These are phyloP conservation scores for Theonella swinhoei DNA, from an alignment of 37 sponge, comb jelly and placozoan species.

Conservation along the genomic window DNA sequence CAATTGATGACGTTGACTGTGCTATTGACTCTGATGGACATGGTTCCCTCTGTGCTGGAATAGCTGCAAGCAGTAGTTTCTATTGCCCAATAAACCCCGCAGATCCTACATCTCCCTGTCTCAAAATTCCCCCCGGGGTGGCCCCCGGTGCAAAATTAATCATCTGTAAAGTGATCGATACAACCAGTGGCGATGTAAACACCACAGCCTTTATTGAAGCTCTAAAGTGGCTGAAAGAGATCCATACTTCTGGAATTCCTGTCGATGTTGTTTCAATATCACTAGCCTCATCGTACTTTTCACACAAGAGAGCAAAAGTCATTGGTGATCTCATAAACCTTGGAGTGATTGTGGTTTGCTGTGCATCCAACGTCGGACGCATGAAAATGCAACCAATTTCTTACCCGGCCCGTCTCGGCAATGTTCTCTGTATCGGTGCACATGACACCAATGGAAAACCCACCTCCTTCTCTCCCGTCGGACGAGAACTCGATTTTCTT, in stretches of 20 bases:
- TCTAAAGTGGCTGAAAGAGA: slow-evolving; percentile 39
- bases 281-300: slow-evolving; percentile 33
- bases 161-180: slow-evolving; percentile 54
- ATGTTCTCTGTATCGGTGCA: slow-evolving; percentile 67
- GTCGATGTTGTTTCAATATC: slow-evolving; percentile 62
- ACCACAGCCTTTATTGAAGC: slow-evolving; percentile 36
- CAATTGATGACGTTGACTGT: slow-evolving; percentile 43
- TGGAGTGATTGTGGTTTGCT: slow-evolving; percentile 47
- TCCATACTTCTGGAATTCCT: not conserved
- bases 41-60: slow-evolving; percentile 60
- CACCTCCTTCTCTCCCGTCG: slow-evolving; percentile 58
- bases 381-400: slow-evolving; percentile 41
- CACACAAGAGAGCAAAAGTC: slow-evolving; percentile 17
- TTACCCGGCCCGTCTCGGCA: slow-evolving; percentile 58
- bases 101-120: not conserved
- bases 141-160: slow-evolving; percentile 51
- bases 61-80: slow-evolving; percentile 21
- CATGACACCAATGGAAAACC: slow-evolving; percentile 58
- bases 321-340: slow-evolving; percentile 28
- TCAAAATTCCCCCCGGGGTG: slow-evolving; percentile 39
- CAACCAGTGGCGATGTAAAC: slow-evolving; percentile 13
- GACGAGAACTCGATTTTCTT: slow-evolving; percentile 62
- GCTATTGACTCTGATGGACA: slow-evolving; percentile 53
- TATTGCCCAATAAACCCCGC: not conserved
- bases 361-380: slow-evolving; percentile 55